Evolutionary conservation across 2,797 vertebrate genomes (phyloP), one percentile per base, ranked within the genome.

Genomic region (Ficedula albicollis): DNA sequence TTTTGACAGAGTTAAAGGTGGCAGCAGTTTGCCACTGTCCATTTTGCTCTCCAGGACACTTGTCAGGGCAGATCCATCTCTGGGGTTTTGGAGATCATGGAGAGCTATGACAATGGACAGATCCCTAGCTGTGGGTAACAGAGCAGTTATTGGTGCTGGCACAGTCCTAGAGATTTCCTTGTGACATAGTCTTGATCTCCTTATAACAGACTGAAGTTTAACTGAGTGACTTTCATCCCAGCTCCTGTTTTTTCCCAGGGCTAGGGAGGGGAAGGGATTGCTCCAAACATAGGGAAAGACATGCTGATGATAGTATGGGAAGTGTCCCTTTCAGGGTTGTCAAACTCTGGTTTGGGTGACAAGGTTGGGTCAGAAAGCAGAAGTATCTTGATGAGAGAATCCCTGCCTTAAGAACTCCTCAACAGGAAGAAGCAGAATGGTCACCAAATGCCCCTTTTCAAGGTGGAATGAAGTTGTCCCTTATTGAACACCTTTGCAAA

Each of bases 291-390:
- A 30, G 74, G 73, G 70, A 67, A 84, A 56, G 56, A 8, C 36
- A 23, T 39, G n/a, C 62, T 83, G 72, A 18, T 77, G 64, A 62
- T 62, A n/a, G 66, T 8, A 46, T 34, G 73, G 58, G 48, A 76
- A 43, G 59, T 84, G 87, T 74, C 76, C 69, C 85, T 79, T 69
- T 79, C 36, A 73, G 73, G 25, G 23, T 1, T 75, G 36, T 81
- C 87, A 75, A 29, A 81, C 36, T n/a, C 14, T 7, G 6, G n/a
- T n/a, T n/a, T 51, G 36, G 51, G 76, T 90, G 81, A 87, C 49
- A 44, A 66, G 46, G 55, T 83, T 85, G 79, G 43, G 51, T 83
- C 75, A 66, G 58, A 91, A 77, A 91, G 66, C 39, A 95, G 72
- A 85, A 87, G 46, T 58, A 38, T 12, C 84, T 55, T 73, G 46